These are phyloP conservation scores for Drosophila kuntzei DNA, from an alignment of 2,888 invertebrate species.

Conservation along the genomic window DNA sequence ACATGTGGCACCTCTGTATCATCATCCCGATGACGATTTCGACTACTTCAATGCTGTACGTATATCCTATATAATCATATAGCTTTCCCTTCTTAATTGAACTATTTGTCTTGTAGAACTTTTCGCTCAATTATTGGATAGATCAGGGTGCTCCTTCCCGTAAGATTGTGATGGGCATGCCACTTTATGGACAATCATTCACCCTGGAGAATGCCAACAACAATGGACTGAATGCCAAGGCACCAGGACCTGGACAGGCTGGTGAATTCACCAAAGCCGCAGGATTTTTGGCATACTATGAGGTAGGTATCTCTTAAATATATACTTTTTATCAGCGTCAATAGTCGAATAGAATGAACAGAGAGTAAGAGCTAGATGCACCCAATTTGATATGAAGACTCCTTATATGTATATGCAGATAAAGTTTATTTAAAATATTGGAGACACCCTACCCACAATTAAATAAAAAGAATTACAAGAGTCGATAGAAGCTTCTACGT, in stretches of 20 bases:
- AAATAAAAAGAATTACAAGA: no score
- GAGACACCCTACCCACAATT: no score
- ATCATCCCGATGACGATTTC: conserved; percentile 93
- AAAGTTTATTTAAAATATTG: no score
- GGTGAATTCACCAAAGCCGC: conserved; percentile 94
- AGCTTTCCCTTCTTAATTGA: background rate
- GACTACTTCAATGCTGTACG: conserved; percentile 93
- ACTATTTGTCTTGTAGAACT: conserved; percentile 88
- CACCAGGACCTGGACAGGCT: conserved; percentile 91
- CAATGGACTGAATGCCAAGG: conserved; percentile 90
- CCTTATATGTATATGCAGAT: no score
- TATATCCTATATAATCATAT: conserved; percentile 42
- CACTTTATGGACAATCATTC: conserved; percentile 95
- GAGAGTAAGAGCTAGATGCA: no score
- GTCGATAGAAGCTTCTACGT: no score
- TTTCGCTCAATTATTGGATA: conserved; percentile 95
- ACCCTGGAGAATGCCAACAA: conserved; percentile 88
- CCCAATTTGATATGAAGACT: no score
- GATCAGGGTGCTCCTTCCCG: conserved; percentile 92
- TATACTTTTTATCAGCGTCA: no score
- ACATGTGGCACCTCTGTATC: conserved; percentile 93
- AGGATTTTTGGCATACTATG: conserved; percentile 95
- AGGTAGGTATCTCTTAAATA: conserved; percentile 86
- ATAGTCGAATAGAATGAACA: no score
- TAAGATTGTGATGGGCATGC: conserved; percentile 95